These are phyloP conservation scores for Paracentrotus lividus DNA, from an alignment of 53 echinoderm and acorn worm genomes.

Conservation along the genomic window DNA sequence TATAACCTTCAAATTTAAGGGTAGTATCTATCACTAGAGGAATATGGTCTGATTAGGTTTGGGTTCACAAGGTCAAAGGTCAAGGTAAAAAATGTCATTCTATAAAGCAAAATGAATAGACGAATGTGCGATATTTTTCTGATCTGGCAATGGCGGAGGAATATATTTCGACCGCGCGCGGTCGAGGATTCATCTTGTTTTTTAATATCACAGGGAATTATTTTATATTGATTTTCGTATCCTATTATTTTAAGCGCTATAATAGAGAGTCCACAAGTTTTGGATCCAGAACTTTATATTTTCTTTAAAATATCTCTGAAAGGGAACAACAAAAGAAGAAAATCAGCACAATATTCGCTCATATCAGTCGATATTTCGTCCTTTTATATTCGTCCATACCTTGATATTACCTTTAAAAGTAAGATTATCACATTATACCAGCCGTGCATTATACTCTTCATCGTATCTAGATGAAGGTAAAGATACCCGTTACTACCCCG, in stretches of 20 bases:
- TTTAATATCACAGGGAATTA: neutral
- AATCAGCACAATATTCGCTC: neutral
- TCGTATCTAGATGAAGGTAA: neutral
- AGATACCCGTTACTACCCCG: neutral
- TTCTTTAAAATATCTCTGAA: neutral
- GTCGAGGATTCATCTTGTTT: too few relatives aligned
- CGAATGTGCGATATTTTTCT: too few relatives aligned
- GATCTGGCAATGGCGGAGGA: too few relatives aligned
- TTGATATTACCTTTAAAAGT: neutral
- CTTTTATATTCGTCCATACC: neutral
- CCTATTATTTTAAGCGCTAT: neutral
- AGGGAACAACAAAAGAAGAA: neutral
- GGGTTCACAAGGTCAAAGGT: too few relatives aligned
- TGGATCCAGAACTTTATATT: neutral
- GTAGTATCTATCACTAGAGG: too few relatives aligned
- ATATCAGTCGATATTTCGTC: neutral
- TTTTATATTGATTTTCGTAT: neutral
- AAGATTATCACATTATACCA: constrained; percentile 11
- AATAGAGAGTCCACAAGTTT: neutral
- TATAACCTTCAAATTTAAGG: too few relatives aligned
- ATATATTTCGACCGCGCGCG: too few relatives aligned
- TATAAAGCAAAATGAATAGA: too few relatives aligned
- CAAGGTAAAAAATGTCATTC: too few relatives aligned
- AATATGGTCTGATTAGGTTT: too few relatives aligned
- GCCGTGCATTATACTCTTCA: neutral